These are phyloP conservation scores for Epinephelus lanceolatus DNA, from an alignment of 2,113 vertebrate species.

Conservation along the genomic window DNA sequence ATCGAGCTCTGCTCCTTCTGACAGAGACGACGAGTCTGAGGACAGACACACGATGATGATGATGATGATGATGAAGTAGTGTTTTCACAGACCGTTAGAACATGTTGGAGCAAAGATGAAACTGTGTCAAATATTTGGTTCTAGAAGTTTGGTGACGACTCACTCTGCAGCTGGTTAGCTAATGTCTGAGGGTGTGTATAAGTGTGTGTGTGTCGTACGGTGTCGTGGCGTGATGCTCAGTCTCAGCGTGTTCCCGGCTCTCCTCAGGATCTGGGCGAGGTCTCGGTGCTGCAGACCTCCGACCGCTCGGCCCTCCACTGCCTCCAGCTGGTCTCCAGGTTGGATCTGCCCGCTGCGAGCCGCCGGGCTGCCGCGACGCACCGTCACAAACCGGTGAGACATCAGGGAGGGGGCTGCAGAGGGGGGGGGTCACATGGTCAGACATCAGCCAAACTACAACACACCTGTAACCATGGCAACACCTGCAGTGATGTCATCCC, in stretches of 20 bases:
- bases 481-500: too few relatives aligned
- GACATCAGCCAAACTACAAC: not conserved
- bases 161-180: too few relatives aligned
- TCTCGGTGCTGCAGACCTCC: constrained; percentile 80
- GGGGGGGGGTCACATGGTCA: not conserved
- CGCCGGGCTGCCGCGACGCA: constrained; percentile 83
- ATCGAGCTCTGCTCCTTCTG: constrained; percentile 81
- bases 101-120: too few relatives aligned
- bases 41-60: not conserved
- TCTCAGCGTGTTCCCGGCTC: constrained; percentile 84
- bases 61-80: not conserved
- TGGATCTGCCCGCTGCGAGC: constrained; percentile 83
- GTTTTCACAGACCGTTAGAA: not conserved
- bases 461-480: not conserved
- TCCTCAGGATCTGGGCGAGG: constrained; percentile 84
- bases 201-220: constrained; percentile 36
- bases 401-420: constrained; percentile 74
- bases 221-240: constrained; percentile 80
- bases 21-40: constrained; percentile 69
- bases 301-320: constrained; percentile 79
- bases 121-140: too few relatives aligned
- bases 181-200: too few relatives aligned
- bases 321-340: constrained; percentile 84
- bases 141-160: too few relatives aligned
- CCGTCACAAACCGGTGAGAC: constrained; percentile 84